Evolutionary conservation across 2,113 vertebrate genomes (phyloP), one percentile per base, ranked within the genome.

Genomic region (Sander lucioperca): DNA sequence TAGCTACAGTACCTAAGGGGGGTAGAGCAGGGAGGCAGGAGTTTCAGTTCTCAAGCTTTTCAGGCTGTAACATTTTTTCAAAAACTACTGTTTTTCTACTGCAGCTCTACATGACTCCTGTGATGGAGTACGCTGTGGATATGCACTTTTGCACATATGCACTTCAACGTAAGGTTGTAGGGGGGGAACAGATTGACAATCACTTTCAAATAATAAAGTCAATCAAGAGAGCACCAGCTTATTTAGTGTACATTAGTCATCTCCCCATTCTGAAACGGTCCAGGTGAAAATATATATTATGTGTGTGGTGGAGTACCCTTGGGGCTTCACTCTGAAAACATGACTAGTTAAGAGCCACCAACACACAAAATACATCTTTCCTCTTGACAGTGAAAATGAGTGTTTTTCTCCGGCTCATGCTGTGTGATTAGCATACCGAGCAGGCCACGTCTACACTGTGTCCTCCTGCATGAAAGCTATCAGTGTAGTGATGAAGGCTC

Each of bases 361-460:
- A 23, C 21, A 14, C 15, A 39, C 9, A 21, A 54, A 30, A 62
- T 18, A 59, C 88, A 86, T 91, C 33, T 91, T 23, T 43, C 18
- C 91, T 92, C 85, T 84, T 85, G 89, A 95, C 92, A 94, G 93
- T 93, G 93, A 94, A 95, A 96, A 95, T 54, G 1, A 63, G 57
- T 45, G 84, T 89, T 89, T 92, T 91, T 80, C 85, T 91, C 56
- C 47, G 48, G 86, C 65, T 84, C 84, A 56, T 92, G 90, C 88
- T 77, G 61, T 67, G 63, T 89, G 92, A 93, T 94, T 92, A 94
- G 88, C 91, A 94, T 92, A 88, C 84, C 88, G 92, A 95, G 92
- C 93, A 84, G 89, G 91, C 19, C 90, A 11, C 43, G 67, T 47
- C n/a, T 59, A 13, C 1, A 47, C n/a, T 27, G 19, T 15, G 39